These are phyloP conservation scores for Mus caroli DNA, from an alignment of 2,797 vertebrate genomes.

Conservation along the genomic window DNA sequence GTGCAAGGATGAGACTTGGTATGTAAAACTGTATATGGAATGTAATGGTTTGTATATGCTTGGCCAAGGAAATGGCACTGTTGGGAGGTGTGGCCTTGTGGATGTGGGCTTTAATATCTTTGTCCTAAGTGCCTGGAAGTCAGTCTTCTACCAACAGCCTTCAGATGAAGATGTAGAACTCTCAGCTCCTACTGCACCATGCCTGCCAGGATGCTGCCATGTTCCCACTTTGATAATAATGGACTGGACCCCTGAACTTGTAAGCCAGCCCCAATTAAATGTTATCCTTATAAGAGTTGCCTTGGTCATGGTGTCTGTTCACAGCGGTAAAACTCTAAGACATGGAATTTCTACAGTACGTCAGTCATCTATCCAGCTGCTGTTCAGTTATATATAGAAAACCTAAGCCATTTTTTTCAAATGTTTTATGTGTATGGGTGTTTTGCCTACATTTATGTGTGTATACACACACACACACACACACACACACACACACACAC, in stretches of 20 bases:
- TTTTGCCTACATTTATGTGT: background rate
- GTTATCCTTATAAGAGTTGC: too few relatives aligned
- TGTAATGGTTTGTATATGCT: background rate
- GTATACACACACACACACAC: too few relatives aligned
- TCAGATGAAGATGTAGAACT: background rate
- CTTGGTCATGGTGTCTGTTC: too few relatives aligned
- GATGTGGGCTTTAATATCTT: background rate
- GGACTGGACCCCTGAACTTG: too few relatives aligned
- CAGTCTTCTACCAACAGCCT: background rate
- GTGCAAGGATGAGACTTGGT: background rate
- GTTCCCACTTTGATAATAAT: too few relatives aligned
- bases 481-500: too few relatives aligned
- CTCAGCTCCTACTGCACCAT: background rate
- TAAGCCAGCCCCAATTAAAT: too few relatives aligned
- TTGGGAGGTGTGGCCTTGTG: background rate
- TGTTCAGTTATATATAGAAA: background rate
- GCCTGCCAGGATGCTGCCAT: background rate
- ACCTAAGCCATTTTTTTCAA: background rate
- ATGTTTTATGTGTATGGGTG: background rate
- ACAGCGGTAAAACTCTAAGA: background rate
- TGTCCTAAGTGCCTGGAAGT: background rate
- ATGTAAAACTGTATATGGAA: background rate
- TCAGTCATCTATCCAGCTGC: background rate
- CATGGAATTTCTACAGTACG: background rate
- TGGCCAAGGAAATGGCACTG: background rate